Evolutionary conservation across 2,113 vertebrate genomes (phyloP), one percentile per base, ranked within the genome.

Genomic region (Heptranchias perlo): DNA sequence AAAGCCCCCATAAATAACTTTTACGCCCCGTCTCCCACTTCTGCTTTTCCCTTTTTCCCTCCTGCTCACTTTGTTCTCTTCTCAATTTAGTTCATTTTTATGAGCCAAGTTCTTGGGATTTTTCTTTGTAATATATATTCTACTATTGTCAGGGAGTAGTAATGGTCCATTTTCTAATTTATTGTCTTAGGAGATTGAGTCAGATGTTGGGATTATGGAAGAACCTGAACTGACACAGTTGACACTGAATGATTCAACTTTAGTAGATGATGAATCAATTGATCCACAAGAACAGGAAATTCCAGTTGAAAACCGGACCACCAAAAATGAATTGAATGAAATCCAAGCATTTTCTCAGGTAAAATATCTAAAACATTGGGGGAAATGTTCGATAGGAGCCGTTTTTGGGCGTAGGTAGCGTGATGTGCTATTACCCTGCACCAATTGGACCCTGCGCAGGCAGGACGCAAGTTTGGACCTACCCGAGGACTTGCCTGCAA

Each of bases 161-260:
- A 54, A 54, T 82, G 18, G 23, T 82, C 78, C 39, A 82, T 82
- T 82, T 82, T 23, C 18, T 82, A 47, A 82, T 44, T n/a, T 47
- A 44, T 6, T 64, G 62, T 95, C 23, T 31, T 96, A 99, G 99
- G 98, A 98, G 93, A 96, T 96, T 0, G 97, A 97, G n/a, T 96
- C 96, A 95, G 97, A 97, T 69, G 95, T 0, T 96, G 99, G 99
- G 1, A 99, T 99, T 96, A 97, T 99, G 97, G 99, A 99, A 96
- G 98, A 99, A 96, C 98, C 99, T 0, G 98, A 98, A 73, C 98
- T 99, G 67, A 98, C 98, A 0, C 96, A 99, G 44, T 54, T 98
- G 96, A 99, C 98, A 96, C 97, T 97, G 96, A 98, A 97, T 4
- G 98, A 99, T 87, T 97, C 97, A 91, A 98, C 98, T 3, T 69